Percentiles rank a stretch among this genome's conserved stretches.
phyloP scores from a whole-genome alignment of 2,113 vertebrate genomes.

The Podiceps cristatus region DNA sequence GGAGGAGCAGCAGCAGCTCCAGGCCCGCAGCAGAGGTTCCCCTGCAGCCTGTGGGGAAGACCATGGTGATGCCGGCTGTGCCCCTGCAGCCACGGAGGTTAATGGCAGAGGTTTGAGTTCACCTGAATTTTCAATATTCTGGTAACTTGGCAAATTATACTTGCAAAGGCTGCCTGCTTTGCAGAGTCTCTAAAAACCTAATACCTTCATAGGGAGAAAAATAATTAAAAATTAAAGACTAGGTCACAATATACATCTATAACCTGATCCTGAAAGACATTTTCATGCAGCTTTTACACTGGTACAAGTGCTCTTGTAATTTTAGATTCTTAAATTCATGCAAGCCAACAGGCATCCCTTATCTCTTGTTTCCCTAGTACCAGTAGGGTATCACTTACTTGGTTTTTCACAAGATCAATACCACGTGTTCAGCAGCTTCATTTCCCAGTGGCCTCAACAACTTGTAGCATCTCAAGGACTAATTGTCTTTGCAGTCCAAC shows the following conservation, averaged over 20 bases:
- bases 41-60: too few relatives aligned
- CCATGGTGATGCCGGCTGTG: too few relatives aligned
- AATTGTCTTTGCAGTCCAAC: background rate
- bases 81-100: too few relatives aligned
- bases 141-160: background rate
- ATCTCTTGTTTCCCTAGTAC: background rate
- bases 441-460: background rate
- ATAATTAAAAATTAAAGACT: background rate
- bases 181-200: background rate
- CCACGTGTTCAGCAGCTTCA: background rate
- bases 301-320: background rate
- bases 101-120: background rate
- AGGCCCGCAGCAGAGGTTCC: too few relatives aligned
- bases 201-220: background rate
- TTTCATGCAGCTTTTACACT: background rate
- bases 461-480: background rate
- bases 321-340: background rate
- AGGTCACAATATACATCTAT: background rate
- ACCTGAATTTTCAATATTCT: background rate
- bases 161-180: background rate
- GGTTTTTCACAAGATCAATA: background rate
- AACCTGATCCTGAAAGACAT: background rate
- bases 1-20: too few relatives aligned
- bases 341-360: background rate
- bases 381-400: background rate